Percentiles rank a stretch among this genome's conserved stretches.
These are phyloP conservation scores for Stercorarius parasiticus DNA, from an alignment of 2,113 vertebrate genomes.

Conservation along the genomic window DNA sequence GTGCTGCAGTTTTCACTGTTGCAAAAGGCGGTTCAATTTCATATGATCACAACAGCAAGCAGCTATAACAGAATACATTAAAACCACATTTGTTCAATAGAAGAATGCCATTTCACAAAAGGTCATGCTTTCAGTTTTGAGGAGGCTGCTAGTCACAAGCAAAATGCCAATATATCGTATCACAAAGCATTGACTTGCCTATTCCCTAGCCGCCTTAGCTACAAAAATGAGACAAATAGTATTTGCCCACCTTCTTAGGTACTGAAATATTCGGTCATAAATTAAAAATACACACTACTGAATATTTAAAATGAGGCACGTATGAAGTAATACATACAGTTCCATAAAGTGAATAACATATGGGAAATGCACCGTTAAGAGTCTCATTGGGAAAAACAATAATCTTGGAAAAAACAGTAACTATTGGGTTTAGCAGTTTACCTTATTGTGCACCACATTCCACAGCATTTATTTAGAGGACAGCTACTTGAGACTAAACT, in stretches of 20 bases:
- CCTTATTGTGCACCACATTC: neutral
- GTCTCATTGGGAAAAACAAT: neutral
- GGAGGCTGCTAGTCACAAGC: conserved; percentile 15
- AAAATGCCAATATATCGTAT: conserved; percentile 30
- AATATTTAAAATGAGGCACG: neutral
- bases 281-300: neutral
- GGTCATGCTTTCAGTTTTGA: conserved; percentile 45
- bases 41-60: conserved; percentile 19
- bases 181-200: neutral
- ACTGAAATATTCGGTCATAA: neutral
- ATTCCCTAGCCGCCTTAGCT: neutral
- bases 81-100: conserved; percentile 44
- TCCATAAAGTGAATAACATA: neutral
- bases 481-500: neutral
- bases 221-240: neutral
- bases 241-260: neutral
- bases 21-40: conserved; percentile 18
- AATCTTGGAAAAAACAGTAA: neutral
- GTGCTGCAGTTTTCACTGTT: neutral
- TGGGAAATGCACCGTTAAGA: neutral
- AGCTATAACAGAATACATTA: conserved; percentile 38
- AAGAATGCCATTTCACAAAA: conserved; percentile 46
- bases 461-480: neutral
- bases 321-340: neutral
- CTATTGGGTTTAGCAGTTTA: neutral